A percentile compares a stretch with the other conserved stretches of the same genome.
phyloP scores from a whole-genome alignment of 2,797 vertebrate species.

The Paramormyrops hopkinsi region DNA sequence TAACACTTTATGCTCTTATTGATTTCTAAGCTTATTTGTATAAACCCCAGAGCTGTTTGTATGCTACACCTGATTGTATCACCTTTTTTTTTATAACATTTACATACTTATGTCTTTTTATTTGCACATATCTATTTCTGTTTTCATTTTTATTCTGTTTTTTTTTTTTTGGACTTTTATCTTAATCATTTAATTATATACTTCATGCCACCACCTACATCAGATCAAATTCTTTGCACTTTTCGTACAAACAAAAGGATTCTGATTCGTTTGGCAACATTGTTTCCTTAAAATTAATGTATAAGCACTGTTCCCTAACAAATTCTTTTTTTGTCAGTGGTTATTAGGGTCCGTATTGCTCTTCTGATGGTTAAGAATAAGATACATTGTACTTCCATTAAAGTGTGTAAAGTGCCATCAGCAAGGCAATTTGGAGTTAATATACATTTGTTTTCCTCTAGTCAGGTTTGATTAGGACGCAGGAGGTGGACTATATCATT shows the following conservation, averaged over 20 bases:
- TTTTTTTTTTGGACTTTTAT: not conserved
- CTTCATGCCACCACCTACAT: not conserved
- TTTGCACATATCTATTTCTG: not conserved
- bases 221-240: not conserved
- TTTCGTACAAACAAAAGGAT: not conserved
- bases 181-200: not conserved
- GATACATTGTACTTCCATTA: not conserved
- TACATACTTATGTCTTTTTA: not conserved
- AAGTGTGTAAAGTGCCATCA: not conserved
- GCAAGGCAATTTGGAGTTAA: not conserved
- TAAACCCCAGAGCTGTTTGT: not conserved
- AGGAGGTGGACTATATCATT: conserved; percentile 75
- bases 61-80: not conserved
- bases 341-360: not conserved
- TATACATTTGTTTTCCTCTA: conserved; percentile 55
- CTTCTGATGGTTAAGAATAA: not conserved
- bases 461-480: conserved; percentile 83
- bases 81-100: not conserved
- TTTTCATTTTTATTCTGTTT: not conserved
- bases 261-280: not conserved
- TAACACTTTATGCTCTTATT: not conserved
- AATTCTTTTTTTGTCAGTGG: not conserved
- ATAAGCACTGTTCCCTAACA: not conserved
- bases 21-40: not conserved
- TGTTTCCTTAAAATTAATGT: not conserved